These are phyloP conservation scores for Bradysia coprophila DNA, from an alignment of 1,140 invertebrate genomes.

Conservation along the genomic window DNA sequence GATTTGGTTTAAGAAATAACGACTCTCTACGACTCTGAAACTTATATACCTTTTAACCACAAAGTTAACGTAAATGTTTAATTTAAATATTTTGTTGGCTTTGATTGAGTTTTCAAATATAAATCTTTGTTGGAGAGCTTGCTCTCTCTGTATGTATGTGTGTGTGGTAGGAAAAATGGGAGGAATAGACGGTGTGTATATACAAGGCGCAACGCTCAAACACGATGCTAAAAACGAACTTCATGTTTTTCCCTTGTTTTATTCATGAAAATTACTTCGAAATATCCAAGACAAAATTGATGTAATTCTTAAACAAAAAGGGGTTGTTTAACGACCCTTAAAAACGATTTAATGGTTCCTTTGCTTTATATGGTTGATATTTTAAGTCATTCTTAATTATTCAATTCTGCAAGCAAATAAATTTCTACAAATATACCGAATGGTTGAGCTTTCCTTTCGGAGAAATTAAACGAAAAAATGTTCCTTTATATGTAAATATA, in stretches of 20 bases:
- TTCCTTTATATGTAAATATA: too few species aligned
- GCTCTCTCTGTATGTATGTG: background rate
- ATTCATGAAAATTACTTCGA: background rate
- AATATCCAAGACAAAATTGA: background rate
- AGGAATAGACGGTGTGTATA: too few species aligned
- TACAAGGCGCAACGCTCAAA: too few species aligned
- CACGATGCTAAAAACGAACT: too few species aligned
- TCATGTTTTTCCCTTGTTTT: background rate
- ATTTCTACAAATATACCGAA: too few species aligned
- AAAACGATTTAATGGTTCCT: constrained; percentile 1
- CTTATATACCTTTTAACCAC: too few species aligned
- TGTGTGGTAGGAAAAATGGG: too few species aligned
- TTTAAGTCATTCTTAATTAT: background rate
- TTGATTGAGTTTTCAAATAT: background rate
- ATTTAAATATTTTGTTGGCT: too few species aligned
- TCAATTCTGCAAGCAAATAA: background rate
- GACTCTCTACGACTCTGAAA: background rate
- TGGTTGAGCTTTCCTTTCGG: background rate
- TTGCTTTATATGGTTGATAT: background rate
- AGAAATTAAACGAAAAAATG: too few species aligned
- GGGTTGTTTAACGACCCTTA: constrained; percentile 2
- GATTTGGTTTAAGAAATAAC: background rate
- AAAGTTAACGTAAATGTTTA: too few species aligned
- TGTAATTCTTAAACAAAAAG: background rate
- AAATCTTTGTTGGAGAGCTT: background rate